Base-by-base conservation (phyloP, 2,797 vertebrate genomes). In the Liparis tanakae region DNA sequence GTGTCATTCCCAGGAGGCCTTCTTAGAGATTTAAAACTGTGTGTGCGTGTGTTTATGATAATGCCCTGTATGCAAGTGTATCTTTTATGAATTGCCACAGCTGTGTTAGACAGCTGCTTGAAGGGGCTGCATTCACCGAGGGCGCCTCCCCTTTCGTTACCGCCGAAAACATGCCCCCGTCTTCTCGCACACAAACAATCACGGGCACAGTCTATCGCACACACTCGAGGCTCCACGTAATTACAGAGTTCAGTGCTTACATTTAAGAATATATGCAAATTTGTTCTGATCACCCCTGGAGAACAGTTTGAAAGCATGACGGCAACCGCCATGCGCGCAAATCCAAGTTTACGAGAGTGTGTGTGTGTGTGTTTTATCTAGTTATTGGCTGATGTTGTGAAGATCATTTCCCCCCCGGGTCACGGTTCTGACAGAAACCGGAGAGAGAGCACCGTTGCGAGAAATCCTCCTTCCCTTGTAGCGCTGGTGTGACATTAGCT, bases 21-120 rank as follows among this genome's bases (percentile, higher is more conserved):
- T 72, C 80, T 68, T 37, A 59, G 79, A 65, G 79, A 65, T 85
- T 71, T 68, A 66, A 54, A 50, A 22, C 63, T 67, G 70, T 74
- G 78, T 64, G 58, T 61, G 65, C 64, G 55, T 53, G 75, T 72
- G 55, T 74, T 73, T 80, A 73, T 84, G 80, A 64, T 82, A 81
- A 84, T 87, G 79, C 53, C 57, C 18, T n/a, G 60, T 57, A 79
- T 46, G 33, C 6, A 2, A 34, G 81, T 74, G 73, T 84, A 86
- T 93, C 77, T 87, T 87, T 89, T 88, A 90, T 91, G 86, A 88
- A 89, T 88, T 85, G 84, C 88, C 81, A 80, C 92, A 92, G 89
- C 89, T 93, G 90, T 88, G 83, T 89, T 57, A 83, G 87, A 91
- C 92, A 92, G 88, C 89, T 92, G 91, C 91, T 85, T 0, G 79